Evolutionary conservation across 2,888 invertebrate species (phyloP).

Genomic region (Lypha dubia): DNA sequence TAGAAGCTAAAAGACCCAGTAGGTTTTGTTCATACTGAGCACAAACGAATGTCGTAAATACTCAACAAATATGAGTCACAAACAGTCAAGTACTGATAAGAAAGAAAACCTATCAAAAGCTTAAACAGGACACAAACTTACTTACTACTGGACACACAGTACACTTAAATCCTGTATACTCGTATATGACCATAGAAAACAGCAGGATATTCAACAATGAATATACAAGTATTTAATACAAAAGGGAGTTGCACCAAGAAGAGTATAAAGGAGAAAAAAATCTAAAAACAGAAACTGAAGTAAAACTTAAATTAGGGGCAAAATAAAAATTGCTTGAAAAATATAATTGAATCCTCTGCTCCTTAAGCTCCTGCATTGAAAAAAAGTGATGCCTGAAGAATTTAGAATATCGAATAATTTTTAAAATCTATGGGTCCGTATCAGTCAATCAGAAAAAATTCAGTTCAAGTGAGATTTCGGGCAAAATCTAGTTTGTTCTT

Average conservation of each 20-base stretch:
- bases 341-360: not conserved
- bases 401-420: too few relatives aligned
- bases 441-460: too few relatives aligned
- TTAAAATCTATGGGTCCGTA: too few relatives aligned
- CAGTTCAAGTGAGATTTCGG: too few relatives aligned
- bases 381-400: too few relatives aligned
- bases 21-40: slow-evolving; percentile 48
- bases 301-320: not conserved
- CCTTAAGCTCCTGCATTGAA: not conserved
- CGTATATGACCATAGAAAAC: slow-evolving; percentile 43
- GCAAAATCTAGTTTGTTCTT: too few relatives aligned
- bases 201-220: slow-evolving; percentile 64
- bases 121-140: slow-evolving; percentile 59
- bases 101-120: slow-evolving; percentile 72
- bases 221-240: slow-evolving; percentile 56
- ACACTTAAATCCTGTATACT: slow-evolving; percentile 1
- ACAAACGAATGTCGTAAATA: slow-evolving; percentile 71
- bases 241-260: slow-evolving; percentile 48
- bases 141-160: slow-evolving; percentile 17
- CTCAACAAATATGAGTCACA: slow-evolving; percentile 71
- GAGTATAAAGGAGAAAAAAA: slow-evolving; percentile 29
- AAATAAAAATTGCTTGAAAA: not conserved
- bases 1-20: slow-evolving; percentile 60
- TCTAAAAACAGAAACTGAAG: slow-evolving; percentile 12
- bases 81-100: slow-evolving; percentile 72